These are phyloP conservation scores for Bombus pyrosoma DNA, from an alignment of 1,140 invertebrate genomes.

Conservation along the genomic window DNA sequence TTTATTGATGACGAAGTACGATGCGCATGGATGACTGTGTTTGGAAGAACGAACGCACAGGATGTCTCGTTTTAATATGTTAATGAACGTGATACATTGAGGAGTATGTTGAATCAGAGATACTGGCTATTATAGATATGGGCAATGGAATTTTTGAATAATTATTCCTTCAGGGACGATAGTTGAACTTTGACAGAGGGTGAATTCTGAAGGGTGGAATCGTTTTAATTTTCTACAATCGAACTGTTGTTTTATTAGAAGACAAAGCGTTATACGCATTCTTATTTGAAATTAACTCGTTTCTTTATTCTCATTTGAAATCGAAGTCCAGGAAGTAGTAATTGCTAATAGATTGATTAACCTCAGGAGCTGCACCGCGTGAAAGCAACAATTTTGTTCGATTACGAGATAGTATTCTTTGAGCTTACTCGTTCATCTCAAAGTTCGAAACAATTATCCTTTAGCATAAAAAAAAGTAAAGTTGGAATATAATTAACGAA, in stretches of 20 bases:
- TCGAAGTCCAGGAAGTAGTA: neutral
- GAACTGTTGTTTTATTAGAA: too few relatives aligned
- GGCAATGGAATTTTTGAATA: neutral
- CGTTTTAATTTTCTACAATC: neutral
- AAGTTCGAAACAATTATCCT: neutral
- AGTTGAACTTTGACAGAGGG: neutral
- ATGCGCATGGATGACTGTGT: neutral
- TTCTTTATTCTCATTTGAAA: too few relatives aligned
- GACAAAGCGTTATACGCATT: too few relatives aligned
- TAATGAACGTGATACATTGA: neutral
- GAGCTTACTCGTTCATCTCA: neutral
- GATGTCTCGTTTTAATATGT: slow-evolving; percentile 5
- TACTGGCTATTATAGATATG: neutral
- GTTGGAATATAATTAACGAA: neutral
- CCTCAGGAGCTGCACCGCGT: rapidly evolving
- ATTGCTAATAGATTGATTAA: neutral
- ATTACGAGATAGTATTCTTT: neutral
- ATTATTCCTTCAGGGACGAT: neutral
- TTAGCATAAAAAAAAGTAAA: neutral
- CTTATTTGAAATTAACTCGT: too few relatives aligned
- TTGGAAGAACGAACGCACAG: slow-evolving; percentile 3
- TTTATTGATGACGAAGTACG: slow-evolving; percentile 1
- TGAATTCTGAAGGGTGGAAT: neutral
- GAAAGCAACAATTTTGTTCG: too few relatives aligned
- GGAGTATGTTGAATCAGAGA: neutral